These are phyloP conservation scores for Coranthus polyacanthus DNA, from an alignment of 2,797 vertebrate genomes.

Conservation along the genomic window DNA sequence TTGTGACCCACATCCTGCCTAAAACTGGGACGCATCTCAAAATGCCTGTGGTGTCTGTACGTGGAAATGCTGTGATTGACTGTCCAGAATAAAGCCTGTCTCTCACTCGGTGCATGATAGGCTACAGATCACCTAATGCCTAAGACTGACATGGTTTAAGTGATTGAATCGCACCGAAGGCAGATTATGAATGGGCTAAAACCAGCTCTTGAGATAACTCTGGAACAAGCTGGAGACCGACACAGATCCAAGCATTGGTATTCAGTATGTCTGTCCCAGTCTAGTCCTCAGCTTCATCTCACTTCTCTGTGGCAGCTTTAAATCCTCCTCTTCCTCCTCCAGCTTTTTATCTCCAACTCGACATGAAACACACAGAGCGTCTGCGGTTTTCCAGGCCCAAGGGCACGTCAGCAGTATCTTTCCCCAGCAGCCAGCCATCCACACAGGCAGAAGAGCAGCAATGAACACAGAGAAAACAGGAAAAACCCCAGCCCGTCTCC, in stretches of 20 bases:
- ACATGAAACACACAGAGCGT: slow-evolving; percentile 27
- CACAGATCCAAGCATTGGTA: slow-evolving; percentile 8
- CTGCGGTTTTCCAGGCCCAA: slow-evolving; percentile 37
- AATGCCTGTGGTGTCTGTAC: slow-evolving; percentile 2
- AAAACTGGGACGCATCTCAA: neutral
- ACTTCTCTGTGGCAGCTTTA: slow-evolving; percentile 28
- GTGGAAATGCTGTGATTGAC: neutral
- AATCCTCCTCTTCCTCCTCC: slow-evolving; percentile 35
- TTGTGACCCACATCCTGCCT: neutral
- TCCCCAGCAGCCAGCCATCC: slow-evolving; percentile 33
- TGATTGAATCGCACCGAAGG: neutral
- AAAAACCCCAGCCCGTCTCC: slow-evolving; percentile 3
- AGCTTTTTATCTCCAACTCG: slow-evolving; percentile 35
- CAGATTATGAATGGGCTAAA: neutral
- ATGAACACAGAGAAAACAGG: neutral
- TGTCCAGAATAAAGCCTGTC: neutral
- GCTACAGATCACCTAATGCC: neutral
- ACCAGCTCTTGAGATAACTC: neutral
- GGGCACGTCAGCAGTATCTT: slow-evolving; percentile 57
- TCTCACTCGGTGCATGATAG: neutral
- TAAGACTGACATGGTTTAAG: neutral
- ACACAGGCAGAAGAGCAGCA: slow-evolving; percentile 6
- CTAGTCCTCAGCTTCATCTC: slow-evolving; percentile 2
- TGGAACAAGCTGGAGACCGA: neutral
- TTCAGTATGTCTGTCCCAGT: neutral